Base-by-base conservation (phyloP, 2,113 vertebrate species). In the Baryphthengus martii region DNA sequence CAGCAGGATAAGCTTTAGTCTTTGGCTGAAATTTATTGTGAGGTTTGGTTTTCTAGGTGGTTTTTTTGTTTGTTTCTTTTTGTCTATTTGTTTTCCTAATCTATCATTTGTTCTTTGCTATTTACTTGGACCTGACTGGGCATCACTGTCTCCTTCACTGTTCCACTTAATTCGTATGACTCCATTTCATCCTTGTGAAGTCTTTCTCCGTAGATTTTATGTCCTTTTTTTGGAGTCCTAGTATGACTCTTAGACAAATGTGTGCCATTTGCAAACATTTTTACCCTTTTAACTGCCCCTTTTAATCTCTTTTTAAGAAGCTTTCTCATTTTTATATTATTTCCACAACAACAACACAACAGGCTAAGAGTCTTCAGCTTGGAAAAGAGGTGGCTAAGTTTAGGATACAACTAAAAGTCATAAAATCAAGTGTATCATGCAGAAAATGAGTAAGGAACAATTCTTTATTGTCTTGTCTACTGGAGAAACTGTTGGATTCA, bases 31-130 rank as follows among this genome's bases (percentile, higher is more conserved):
- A 37, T 56, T 72, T 47, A 35, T 40, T 24, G 5, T 68, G 53
- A 11, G 1, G 1, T 40, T 79, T 63, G 7, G 10, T 65, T 63
- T 70, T 80, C 12, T 63, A 6, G 10, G 10, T 14, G 0, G 3
- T 7, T 40, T 78, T 72, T 71, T 55, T 7, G 4, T 28, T 66
- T 31, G 23, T 33, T 68, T 23, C 62, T 65, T 17, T 37, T 26
- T 4, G 13, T 31, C 13, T 49, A 16, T 14, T 35, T 71, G 23
- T 5, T 42, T 63, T 29, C 14, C 44, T 55, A 5, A 63, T 24
- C 23, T 63, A 31, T 62, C 37, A 49, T 52, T 91, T 80, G 10
- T 68, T 75, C 11, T n/a, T 91, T 67, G 20, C 13, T 11, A 0
- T 88, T 55, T 45, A 33, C 68, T 88, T 79, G 24, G 13, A 40